Conservation (phyloP, 2,797 vertebrate species). For the Notamacropus eugenii region DNA sequence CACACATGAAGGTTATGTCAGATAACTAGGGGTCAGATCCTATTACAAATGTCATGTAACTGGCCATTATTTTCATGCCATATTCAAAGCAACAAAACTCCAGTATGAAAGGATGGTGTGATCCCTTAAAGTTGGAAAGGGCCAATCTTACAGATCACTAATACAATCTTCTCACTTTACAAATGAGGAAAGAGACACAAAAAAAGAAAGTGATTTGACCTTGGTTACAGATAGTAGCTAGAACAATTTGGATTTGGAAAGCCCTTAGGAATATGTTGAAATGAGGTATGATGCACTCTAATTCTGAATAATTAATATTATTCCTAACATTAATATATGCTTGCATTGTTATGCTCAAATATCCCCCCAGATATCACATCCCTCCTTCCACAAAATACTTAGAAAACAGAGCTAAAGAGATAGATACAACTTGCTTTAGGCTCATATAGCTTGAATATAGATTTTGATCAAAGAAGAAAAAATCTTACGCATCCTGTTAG, state of each 20-base stretch:
- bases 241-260: background rate
- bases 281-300: conserved; percentile 5
- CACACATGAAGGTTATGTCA: background rate
- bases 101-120: background rate
- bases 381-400: background rate
- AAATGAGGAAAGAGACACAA: no score
- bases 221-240: no score
- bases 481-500: conserved; percentile 42
- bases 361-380: background rate
- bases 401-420: conserved; percentile 13
- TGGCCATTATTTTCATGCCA: background rate
- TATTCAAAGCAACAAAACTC: conserved; percentile 13
- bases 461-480: conserved; percentile 41
- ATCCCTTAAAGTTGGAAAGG: background rate
- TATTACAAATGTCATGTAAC: background rate
- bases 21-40: background rate
- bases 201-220: no score
- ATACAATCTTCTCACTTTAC: no score
- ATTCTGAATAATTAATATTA: conserved; percentile 34
- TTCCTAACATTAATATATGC: background rate
- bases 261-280: background rate
- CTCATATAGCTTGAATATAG: background rate
- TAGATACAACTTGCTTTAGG: background rate
- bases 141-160: no score
- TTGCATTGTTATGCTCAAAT: background rate